A percentile compares a stretch with the other conserved stretches of the same genome.
Evolutionary conservation across 1,140 invertebrate species (phyloP).

Genomic region (Euschistus heros): DNA sequence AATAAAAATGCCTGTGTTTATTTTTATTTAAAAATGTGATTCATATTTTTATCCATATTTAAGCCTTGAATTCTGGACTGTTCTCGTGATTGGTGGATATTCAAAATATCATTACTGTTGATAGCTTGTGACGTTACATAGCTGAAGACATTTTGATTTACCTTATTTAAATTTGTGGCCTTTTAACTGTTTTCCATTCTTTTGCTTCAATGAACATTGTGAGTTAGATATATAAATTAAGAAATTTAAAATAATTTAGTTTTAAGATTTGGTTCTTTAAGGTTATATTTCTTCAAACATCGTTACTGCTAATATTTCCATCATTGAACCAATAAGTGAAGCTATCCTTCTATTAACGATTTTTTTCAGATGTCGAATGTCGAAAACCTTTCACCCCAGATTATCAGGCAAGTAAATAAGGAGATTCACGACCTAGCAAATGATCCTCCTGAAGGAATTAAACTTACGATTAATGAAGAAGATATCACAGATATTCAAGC

Average conservation of each 20-base stretch:
- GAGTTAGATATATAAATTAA: not conserved
- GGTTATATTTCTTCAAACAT: no score
- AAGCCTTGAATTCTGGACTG: not conserved
- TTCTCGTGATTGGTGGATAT: conserved; percentile 7
- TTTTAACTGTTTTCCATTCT: not conserved
- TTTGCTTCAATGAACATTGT: conserved; percentile 11
- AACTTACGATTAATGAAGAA: conserved; percentile 76
- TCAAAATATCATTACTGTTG: conserved; percentile 14
- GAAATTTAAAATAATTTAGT: no score
- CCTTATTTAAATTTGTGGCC: not conserved
- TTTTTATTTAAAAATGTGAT: no score
- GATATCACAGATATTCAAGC: conserved; percentile 89
- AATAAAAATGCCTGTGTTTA: no score
- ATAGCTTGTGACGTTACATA: conserved; percentile 14
- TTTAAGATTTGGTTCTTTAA: no score
- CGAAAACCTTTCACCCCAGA: conserved; percentile 88
- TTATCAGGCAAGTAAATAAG: conserved; percentile 69
- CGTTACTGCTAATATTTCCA: no score
- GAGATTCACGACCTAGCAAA: conserved; percentile 67
- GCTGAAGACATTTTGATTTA: not conserved
- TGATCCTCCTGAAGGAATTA: conserved; percentile 78
- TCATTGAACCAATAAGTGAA: no score
- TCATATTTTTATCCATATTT: no score
- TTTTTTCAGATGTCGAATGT: conserved; percentile 65
- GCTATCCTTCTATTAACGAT: no score